A percentile compares a stretch with the other conserved stretches of the same genome.
phyloP scores from a whole-genome alignment of 2,113 vertebrate genomes.

The Strix uralensis region DNA sequence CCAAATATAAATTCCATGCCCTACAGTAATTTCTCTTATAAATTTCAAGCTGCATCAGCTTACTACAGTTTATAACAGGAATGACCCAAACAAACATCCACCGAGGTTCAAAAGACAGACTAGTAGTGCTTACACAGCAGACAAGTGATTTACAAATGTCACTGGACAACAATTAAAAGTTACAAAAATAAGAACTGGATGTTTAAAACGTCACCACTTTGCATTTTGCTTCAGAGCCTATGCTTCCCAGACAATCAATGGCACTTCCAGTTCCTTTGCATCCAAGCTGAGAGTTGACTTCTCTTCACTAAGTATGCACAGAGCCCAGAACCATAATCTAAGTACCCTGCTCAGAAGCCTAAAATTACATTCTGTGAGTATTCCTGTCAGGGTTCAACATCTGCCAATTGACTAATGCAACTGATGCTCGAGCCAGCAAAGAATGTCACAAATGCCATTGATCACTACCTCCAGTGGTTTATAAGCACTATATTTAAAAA shows the following conservation, averaged over 20 bases:
- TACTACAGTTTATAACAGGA: neutral
- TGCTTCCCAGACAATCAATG: neutral
- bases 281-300: neutral
- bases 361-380: neutral
- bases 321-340: neutral
- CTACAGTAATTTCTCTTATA: neutral
- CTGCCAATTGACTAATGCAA: neutral
- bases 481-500: neutral
- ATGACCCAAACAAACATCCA: neutral
- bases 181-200: neutral
- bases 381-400: neutral
- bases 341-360: neutral
- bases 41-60: neutral
- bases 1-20: neutral
- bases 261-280: neutral
- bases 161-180: neutral
- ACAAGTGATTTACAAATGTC: neutral
- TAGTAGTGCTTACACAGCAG: neutral
- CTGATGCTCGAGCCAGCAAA: neutral
- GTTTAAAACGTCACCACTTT: neutral
- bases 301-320: neutral
- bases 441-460: neutral
- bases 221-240: neutral
- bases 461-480: neutral
- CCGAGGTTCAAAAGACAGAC: neutral